Evolutionary conservation across 1,140 invertebrate species (phyloP).

Genomic region (Gerris buenoi): DNA sequence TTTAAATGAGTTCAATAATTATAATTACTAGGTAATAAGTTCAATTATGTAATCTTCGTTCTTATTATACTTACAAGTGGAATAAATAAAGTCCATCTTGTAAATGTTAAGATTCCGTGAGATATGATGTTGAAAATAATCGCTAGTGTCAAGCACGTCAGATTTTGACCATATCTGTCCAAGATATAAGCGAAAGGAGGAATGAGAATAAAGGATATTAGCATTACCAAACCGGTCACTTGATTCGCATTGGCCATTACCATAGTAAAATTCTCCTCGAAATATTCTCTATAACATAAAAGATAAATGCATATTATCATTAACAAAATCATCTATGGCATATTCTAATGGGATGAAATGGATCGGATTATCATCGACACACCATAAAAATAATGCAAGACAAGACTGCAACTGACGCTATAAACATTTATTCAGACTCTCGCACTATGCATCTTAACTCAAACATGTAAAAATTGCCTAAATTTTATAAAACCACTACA

Average conservation of each 20-base stretch:
- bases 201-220: not conserved
- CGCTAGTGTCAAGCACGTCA: not conserved
- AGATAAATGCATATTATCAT: not conserved
- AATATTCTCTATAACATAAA: not conserved
- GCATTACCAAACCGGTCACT: not conserved
- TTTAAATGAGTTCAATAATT: too few relatives aligned
- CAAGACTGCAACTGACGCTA: not conserved
- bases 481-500: too few relatives aligned
- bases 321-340: not conserved
- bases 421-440: too few relatives aligned
- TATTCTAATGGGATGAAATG: not conserved
- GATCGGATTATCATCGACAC: too few relatives aligned
- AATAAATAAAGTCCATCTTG: not conserved
- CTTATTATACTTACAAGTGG: slow-evolving; percentile 4
- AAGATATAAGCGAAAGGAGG: not conserved
- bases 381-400: too few relatives aligned
- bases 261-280: not conserved
- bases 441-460: too few relatives aligned
- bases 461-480: too few relatives aligned
- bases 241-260: not conserved
- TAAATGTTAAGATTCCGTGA: not conserved
- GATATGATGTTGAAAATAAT: not conserved
- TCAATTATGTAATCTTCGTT: too few relatives aligned
- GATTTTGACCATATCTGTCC: not conserved
- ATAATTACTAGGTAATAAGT: too few relatives aligned